phyloP scores from a whole-genome alignment of 2,888 invertebrate genomes.

The Quadroppia sp. region DNA sequence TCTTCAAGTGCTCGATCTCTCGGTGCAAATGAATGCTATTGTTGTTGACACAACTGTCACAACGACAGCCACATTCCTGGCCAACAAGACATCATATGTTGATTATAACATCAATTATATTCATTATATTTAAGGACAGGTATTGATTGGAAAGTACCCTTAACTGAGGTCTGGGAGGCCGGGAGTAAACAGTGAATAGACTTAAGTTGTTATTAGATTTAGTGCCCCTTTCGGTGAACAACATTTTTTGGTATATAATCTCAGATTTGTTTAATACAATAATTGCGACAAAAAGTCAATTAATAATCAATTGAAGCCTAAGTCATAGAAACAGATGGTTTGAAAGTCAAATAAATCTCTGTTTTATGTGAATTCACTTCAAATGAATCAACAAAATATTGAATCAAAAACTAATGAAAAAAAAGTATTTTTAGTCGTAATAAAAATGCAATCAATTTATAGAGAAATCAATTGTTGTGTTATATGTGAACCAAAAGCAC shows the following conservation, averaged over 20 bases:
- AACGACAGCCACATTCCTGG: slow-evolving; percentile 62
- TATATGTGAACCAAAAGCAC: background rate
- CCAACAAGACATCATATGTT: slow-evolving; percentile 41
- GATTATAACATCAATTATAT: background rate
- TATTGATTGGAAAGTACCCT: background rate
- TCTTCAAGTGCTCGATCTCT: slow-evolving; percentile 80
- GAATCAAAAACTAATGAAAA: background rate
- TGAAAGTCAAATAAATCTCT: background rate
- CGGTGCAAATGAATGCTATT: slow-evolving; percentile 65
- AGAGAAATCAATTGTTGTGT: background rate
- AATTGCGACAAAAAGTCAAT: background rate
- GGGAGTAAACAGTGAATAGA: background rate
- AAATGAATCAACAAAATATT: background rate
- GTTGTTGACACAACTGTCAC: slow-evolving; percentile 57
- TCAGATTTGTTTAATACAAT: no score
- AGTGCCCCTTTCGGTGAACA: no score
- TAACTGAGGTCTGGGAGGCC: background rate
- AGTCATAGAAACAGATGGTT: background rate
- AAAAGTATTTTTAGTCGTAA: background rate
- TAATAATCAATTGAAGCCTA: background rate
- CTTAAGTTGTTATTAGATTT: no score
- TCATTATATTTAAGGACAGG: background rate
- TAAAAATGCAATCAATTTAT: background rate
- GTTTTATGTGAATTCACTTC: background rate
- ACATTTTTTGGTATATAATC: no score